A percentile compares a stretch with the other conserved stretches of the same genome.
phyloP scores from a whole-genome alignment of 2,113 vertebrate genomes.

The Clinocottus analis region DNA sequence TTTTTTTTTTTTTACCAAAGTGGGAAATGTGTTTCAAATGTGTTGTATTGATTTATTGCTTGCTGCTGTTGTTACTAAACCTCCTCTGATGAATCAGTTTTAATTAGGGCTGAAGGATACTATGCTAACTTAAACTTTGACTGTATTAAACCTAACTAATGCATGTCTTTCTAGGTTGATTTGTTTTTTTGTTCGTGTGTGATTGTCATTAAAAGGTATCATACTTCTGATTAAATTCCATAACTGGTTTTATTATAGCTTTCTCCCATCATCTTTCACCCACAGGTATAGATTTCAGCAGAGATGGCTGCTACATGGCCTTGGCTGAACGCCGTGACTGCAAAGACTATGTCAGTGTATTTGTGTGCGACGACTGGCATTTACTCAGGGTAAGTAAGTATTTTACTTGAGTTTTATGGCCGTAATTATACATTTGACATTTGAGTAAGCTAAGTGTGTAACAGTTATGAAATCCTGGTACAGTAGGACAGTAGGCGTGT shows the following conservation, averaged over 20 bases:
- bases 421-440: slow-evolving; percentile 1
- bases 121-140: not conserved
- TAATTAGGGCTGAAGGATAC: not conserved
- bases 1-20: not conserved
- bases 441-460: not conserved
- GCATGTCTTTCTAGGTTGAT: not conserved
- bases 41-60: not conserved
- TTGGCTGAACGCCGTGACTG: slow-evolving; percentile 95
- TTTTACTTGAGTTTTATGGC: not conserved
- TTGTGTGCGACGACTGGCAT: slow-evolving; percentile 97
- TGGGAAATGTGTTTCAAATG: not conserved
- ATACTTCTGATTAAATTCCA: not conserved
- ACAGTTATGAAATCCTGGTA: not conserved
- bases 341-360: slow-evolving; percentile 94
- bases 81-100: not conserved
- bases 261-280: not conserved
- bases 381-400: slow-evolving; percentile 89
- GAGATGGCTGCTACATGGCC: slow-evolving; percentile 93
- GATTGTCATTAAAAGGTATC: not conserved
- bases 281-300: slow-evolving; percentile 92
- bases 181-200: not conserved
- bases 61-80: not conserved
- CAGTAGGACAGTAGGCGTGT: too few species aligned
- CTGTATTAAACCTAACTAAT: not conserved
- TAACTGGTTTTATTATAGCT: not conserved